These are phyloP conservation scores for Pristionchus pacificus DNA, from an alignment of 1,140 invertebrate genomes.

Conservation along the genomic window DNA sequence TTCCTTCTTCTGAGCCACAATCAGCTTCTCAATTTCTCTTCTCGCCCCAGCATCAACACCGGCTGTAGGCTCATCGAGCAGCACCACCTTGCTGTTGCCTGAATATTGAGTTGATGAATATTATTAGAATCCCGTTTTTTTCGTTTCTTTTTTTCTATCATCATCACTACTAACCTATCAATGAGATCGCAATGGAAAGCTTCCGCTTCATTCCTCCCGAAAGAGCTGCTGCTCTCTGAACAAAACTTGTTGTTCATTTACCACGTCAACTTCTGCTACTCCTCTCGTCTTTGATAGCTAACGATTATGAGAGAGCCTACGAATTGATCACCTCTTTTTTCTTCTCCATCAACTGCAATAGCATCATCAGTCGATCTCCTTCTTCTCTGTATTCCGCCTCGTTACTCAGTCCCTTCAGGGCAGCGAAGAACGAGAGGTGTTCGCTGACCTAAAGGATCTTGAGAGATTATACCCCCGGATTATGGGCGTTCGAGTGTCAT, in stretches of 20 bases:
- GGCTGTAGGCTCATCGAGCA: slow-evolving; percentile 65
- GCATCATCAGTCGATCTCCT: slow-evolving; percentile 38
- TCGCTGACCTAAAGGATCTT: slow-evolving; percentile 46
- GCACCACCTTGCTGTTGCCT: slow-evolving; percentile 60
- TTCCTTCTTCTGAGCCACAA: slow-evolving; percentile 62
- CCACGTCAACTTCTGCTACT: slow-evolving; percentile 1
- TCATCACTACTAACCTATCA: too few species aligned
- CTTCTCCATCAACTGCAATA: too few species aligned
- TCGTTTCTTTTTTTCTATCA: too few species aligned
- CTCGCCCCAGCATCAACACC: slow-evolving; percentile 64
- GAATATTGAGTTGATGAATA: too few species aligned
- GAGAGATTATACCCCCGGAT: too few species aligned
- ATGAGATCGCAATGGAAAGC: slow-evolving; percentile 62
- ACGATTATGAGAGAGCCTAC: too few species aligned
- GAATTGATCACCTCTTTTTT: too few species aligned
- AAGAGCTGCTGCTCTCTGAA: slow-evolving; percentile 31
- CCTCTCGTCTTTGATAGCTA: slow-evolving; percentile 21
- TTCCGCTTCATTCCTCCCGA: slow-evolving; percentile 62
- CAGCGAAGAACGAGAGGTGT: slow-evolving; percentile 59
- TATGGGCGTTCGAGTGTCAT: too few species aligned
- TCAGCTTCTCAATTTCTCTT: slow-evolving; percentile 62
- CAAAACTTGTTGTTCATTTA: neutral
- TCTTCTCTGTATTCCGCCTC: slow-evolving; percentile 37
- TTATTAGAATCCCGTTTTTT: too few species aligned
- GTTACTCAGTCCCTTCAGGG: slow-evolving; percentile 52